Conservation (phyloP, 2,888 invertebrate genomes). For the Tiphia femorata region DNA sequence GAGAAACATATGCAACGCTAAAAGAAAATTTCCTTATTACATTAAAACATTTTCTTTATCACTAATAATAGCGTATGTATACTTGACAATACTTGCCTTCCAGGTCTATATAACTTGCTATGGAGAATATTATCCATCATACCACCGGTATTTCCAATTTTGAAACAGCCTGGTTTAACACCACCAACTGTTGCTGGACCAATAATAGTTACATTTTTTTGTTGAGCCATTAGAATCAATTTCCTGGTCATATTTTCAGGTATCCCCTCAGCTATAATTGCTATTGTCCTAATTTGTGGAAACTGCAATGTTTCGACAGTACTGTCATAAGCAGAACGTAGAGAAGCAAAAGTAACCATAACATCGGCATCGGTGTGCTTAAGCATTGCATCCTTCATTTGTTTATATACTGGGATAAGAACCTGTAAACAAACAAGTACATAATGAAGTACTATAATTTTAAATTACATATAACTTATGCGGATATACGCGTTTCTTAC, state of each 20-base stretch:
- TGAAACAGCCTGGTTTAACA: constrained; percentile 98
- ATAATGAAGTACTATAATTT: background rate
- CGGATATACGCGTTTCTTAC: constrained; percentile 66
- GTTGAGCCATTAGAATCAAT: constrained; percentile 86
- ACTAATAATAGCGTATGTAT: background rate
- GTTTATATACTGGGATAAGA: constrained; percentile 87
- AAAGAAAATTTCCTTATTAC: too few species aligned
- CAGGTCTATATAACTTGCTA: constrained; percentile 96
- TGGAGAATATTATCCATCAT: constrained; percentile 99
- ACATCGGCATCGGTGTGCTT: constrained; percentile 97
- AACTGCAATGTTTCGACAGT: constrained; percentile 94
- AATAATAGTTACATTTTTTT: constrained; percentile 88
- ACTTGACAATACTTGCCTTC: constrained; percentile 74
- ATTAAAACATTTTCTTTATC: constrained; percentile 3
- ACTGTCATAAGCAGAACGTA: constrained; percentile 97
- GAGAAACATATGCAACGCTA: constrained; percentile 97
- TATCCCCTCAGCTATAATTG: constrained; percentile 99
- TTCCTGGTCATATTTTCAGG: constrained; percentile 98
- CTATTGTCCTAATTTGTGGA: constrained; percentile 94
- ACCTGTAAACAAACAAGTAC: constrained; percentile 39
- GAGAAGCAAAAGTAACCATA: constrained; percentile 96
- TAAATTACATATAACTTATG: constrained; percentile 2
- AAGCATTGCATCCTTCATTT: constrained; percentile 95
- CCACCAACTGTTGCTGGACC: constrained; percentile 98
- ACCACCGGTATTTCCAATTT: constrained; percentile 99